Percentiles rank a stretch among this genome's conserved stretches.
These are phyloP conservation scores for Archegozetes longisetosus DNA, from an alignment of 1,140 invertebrate species.

Conservation along the genomic window DNA sequence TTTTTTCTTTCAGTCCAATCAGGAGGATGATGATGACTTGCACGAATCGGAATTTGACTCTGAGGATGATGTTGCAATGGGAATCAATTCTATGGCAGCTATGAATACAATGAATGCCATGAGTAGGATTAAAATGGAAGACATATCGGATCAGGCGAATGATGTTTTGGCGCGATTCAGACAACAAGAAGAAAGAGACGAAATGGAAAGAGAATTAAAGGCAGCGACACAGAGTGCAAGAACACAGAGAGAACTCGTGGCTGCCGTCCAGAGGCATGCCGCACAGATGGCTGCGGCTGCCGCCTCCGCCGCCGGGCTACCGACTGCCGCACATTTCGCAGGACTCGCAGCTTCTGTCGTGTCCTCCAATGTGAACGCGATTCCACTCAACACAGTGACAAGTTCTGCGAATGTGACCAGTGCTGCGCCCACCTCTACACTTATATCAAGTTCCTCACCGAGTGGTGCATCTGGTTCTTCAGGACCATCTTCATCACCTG, in stretches of 20 bases:
- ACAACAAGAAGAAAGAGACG: not conserved
- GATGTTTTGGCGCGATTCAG: slow-evolving; percentile 1
- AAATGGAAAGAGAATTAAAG: not conserved
- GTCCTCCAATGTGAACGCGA: not conserved
- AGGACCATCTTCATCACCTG: slow-evolving; percentile 5
- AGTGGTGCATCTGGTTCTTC: slow-evolving; percentile 10
- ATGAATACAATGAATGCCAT: not conserved
- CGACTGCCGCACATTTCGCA: slow-evolving; percentile 7
- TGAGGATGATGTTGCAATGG: not conserved
- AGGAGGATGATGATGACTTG: slow-evolving; percentile 20
- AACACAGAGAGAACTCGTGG: slow-evolving; percentile 1
- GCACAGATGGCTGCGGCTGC: slow-evolving; percentile 9
- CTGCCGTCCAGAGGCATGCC: slow-evolving; percentile 8
- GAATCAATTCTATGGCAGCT: not conserved
- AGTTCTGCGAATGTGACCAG: slow-evolving; percentile 5
- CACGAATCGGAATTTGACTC: slow-evolving; percentile 1
- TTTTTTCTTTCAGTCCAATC: slow-evolving; percentile 15
- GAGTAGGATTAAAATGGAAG: not conserved
- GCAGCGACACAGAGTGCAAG: not conserved
- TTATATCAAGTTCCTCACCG: slow-evolving; percentile 13
- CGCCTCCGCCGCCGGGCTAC: not conserved
- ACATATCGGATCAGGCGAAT: not conserved
- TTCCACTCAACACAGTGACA: slow-evolving; percentile 4
- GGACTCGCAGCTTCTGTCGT: not conserved
- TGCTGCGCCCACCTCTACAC: not conserved